Conservation (phyloP, 2,888 invertebrate species). For the Hanleya hanleyi region DNA sequence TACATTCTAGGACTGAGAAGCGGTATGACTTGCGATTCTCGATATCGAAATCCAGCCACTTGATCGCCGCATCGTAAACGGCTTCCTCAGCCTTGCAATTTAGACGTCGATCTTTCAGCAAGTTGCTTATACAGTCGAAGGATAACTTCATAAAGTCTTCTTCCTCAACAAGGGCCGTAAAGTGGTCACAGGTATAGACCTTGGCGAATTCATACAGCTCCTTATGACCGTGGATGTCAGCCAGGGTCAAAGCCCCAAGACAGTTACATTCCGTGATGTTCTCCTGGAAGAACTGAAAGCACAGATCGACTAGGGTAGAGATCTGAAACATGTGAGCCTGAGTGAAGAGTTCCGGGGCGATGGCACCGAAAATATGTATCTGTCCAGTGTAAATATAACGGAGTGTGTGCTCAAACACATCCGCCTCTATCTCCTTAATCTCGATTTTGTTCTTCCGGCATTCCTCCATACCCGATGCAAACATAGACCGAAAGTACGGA, state of each 20-base stretch:
- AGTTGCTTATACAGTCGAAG: conserved; percentile 55
- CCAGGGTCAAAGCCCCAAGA: conserved; percentile 61
- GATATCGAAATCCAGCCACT: conserved; percentile 56
- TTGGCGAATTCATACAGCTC: conserved; percentile 58
- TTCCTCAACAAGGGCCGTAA: conserved; percentile 52
- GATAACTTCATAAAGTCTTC: conserved; percentile 63
- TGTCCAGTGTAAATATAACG: conserved; percentile 38
- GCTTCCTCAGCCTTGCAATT: conserved; percentile 52
- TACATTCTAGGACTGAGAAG: conserved; percentile 53
- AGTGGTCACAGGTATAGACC: conserved; percentile 56
- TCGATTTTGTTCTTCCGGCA: conserved; percentile 57
- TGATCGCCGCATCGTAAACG: conserved; percentile 48
- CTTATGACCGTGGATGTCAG: conserved; percentile 61
- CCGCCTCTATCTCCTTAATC: conserved; percentile 57
- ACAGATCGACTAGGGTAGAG: conserved; percentile 48
- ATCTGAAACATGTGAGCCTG: conserved; percentile 66
- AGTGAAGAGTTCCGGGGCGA: conserved; percentile 59
- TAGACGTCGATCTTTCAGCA: conserved; percentile 55
- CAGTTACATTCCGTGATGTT: conserved; percentile 63
- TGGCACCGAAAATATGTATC: conserved; percentile 46
- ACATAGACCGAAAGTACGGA: conserved; percentile 65
- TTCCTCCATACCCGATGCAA: conserved; percentile 67
- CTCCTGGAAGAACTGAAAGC: conserved; percentile 56
- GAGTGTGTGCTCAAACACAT: conserved; percentile 58
- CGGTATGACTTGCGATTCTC: conserved; percentile 39